Evolutionary conservation across 2,113 vertebrate genomes (phyloP).

Genomic region (Otis tarda): DNA sequence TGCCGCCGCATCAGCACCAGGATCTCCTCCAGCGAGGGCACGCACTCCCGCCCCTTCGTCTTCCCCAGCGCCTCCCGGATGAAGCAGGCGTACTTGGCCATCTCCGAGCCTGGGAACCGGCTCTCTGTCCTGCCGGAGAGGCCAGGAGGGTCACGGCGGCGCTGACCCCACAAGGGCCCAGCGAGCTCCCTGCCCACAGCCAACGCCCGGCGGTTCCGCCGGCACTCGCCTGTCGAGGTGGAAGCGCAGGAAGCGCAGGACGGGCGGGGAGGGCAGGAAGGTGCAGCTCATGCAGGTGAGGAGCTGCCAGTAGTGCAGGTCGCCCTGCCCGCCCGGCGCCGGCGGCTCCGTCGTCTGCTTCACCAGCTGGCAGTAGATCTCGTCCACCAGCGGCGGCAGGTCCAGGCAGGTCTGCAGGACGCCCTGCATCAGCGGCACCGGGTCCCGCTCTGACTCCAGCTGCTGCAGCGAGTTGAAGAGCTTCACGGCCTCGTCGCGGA

Average conservation of each 20-base stretch:
- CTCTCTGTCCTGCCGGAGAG: conserved; percentile 80
- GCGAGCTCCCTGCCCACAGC: not conserved
- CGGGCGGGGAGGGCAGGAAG: conserved; percentile 85
- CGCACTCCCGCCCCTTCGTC: conserved; percentile 86
- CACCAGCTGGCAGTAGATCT: conserved; percentile 97
- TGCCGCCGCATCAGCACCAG: conserved; percentile 86
- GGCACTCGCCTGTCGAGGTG: conserved; percentile 88
- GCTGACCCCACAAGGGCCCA: rapidly evolving
- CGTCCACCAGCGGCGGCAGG: conserved; percentile 91
- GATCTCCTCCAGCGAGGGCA: conserved; percentile 95
- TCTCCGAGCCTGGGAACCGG: conserved; percentile 83
- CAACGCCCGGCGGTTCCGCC: not conserved
- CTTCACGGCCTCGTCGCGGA: conserved; percentile 92
- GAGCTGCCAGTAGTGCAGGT: conserved; percentile 96
- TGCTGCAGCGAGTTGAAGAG: conserved; percentile 96
- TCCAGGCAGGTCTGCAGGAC: conserved; percentile 96
- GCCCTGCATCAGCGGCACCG: conserved; percentile 92
- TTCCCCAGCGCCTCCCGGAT: conserved; percentile 87
- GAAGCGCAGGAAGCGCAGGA: conserved; percentile 89
- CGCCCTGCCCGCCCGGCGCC: conserved; percentile 71
- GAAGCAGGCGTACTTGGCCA: conserved; percentile 90
- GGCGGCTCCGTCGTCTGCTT: conserved; percentile 91
- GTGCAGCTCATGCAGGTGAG: conserved; percentile 98
- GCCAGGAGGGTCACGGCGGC: not conserved
- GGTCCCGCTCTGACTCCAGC: conserved; percentile 86